Conservation (phyloP, 2,888 invertebrate genomes). For the Polyploca ridens region DNA sequence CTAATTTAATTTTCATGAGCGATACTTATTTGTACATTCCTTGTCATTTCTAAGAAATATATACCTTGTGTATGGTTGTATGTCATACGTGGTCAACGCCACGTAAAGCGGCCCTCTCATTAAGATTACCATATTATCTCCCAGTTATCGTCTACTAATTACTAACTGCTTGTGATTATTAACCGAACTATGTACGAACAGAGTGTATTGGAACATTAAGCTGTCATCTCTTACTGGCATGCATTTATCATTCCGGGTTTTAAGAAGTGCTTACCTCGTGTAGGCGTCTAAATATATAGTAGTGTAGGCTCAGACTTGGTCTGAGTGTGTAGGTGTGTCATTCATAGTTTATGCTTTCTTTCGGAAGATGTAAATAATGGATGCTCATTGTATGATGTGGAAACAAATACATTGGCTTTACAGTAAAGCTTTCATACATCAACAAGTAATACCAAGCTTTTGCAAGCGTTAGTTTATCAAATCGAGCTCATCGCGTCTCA, state of each 20-base stretch:
- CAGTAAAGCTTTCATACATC: neutral
- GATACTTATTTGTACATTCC: neutral
- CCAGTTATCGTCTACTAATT: constrained; percentile 53
- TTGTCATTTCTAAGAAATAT: neutral
- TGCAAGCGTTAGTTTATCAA: neutral
- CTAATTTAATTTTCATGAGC: no score
- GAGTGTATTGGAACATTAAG: constrained; percentile 25
- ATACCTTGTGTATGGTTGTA: neutral
- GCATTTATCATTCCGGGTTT: constrained; percentile 28
- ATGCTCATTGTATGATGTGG: neutral
- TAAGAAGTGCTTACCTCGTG: constrained; percentile 4
- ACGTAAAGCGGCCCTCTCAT: constrained; percentile 54
- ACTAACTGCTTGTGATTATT: constrained; percentile 35
- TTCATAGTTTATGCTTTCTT: constrained; percentile 2
- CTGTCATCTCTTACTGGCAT: constrained; percentile 25
- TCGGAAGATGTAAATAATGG: neutral
- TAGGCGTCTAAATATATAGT: constrained; percentile 13
- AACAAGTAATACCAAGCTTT: neutral
- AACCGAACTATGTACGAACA: constrained; percentile 20
- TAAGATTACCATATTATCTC: constrained; percentile 59
- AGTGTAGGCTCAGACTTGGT: neutral
- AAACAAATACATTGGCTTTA: neutral
- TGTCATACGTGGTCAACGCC: constrained; percentile 18
- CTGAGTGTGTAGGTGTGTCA: neutral
- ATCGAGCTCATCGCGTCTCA: neutral